Conservation (phyloP, 1,140 invertebrate species). For the Vanessa tameamea region DNA sequence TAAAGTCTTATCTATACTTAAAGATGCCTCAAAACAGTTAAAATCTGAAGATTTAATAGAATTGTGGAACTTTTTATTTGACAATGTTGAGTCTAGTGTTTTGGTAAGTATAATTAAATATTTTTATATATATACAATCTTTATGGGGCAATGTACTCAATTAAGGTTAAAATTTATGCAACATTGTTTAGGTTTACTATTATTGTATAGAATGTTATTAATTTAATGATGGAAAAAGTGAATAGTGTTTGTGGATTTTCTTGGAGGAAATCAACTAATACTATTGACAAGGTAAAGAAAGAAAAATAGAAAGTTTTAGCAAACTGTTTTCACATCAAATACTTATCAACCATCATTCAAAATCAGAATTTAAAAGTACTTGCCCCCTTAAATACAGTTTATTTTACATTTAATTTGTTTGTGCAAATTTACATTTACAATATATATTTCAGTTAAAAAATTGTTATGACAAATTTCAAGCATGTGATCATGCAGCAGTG, state of each 20-base stretch:
- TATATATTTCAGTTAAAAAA: constrained; percentile 61
- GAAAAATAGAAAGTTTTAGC: too few relatives aligned
- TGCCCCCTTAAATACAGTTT: too few relatives aligned
- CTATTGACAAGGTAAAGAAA: too few relatives aligned
- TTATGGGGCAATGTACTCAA: background rate
- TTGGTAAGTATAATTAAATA: constrained; percentile 51
- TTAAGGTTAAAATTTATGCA: background rate
- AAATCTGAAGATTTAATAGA: constrained; percentile 55
- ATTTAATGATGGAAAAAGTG: too few relatives aligned
- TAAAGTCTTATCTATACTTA: constrained; percentile 55
- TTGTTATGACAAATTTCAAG: constrained; percentile 63
- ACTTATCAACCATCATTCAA: too few relatives aligned
- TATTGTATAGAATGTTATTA: too few relatives aligned
- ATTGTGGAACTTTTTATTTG: constrained; percentile 64
- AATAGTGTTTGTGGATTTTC: too few relatives aligned
- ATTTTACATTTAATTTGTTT: background rate
- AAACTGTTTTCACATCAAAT: too few relatives aligned
- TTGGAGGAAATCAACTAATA: too few relatives aligned
- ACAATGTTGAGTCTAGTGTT: constrained; percentile 57
- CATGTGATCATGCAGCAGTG: constrained; percentile 62
- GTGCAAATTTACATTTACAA: constrained; percentile 19
- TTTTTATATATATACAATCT: background rate
- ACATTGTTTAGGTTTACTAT: background rate
- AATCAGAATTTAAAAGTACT: too few relatives aligned
- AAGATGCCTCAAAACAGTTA: constrained; percentile 60